Base-by-base conservation (phyloP, 2,888 invertebrate species). In the Galerucella nymphaeae region DNA sequence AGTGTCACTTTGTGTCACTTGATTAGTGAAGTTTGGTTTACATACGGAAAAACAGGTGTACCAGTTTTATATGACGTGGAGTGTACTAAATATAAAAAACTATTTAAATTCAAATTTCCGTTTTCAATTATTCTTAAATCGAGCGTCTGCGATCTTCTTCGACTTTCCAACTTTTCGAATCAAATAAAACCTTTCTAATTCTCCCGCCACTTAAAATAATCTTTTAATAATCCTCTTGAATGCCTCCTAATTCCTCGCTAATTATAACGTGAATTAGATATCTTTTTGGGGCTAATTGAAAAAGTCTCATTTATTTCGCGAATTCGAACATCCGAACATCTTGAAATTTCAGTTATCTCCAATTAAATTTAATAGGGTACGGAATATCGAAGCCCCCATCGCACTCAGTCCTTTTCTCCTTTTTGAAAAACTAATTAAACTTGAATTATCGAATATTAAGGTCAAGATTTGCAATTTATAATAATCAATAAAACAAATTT, bases 351-450 rank as follows among this genome's bases (percentile, higher is more conserved):
- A 63, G 42, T 70, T 70, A 70, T 70, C 70, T 70, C 45, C 57
- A 63, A 64, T 70, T 70, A 63, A 70, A 57, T 70, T 63, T 70
- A 57, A 63, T 55, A 41, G 69, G 57, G 48, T 45, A 8, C n/a
- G 61, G 30, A 59, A 59, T 30, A 59, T 59, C 9, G 30, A 30
- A 30, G 30, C 30, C 30, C 30, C 30, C 30, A 30, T 8, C 30
- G 30, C 30, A 1, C 30, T 8, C 6, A 6, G 30, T 30, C 23
- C 23, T 30, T 8, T 1, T 30, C 30, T 30, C 30, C 30, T 30
- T 30, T 69, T 69, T 53, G 50, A 65, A 73, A 73, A 70, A 68
- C 69, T 75, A 73, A 75, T 75, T 75, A 75, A 75, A 75, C 68
- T 73, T 62, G 71, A 75, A 73, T 59, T 69, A 70, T 72, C 69